phyloP scores from a whole-genome alignment of 1,140 invertebrate genomes.

The Aethina tumida region DNA sequence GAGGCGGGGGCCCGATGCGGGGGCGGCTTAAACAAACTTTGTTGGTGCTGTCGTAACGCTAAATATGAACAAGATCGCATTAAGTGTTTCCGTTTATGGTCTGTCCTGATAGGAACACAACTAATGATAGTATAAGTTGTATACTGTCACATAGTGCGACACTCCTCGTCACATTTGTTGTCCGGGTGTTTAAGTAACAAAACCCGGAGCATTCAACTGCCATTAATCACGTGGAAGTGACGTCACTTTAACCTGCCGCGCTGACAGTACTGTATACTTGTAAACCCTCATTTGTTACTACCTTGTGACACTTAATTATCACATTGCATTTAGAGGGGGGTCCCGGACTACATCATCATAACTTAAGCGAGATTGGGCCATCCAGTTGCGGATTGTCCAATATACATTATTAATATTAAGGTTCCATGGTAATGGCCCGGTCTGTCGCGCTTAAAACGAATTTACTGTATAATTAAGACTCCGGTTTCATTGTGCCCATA shows the following conservation, averaged over 20 bases:
- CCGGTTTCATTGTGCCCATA: no score
- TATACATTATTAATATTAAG: no score
- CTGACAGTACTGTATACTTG: slow-evolving; percentile 12
- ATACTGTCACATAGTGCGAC: slow-evolving; percentile 15
- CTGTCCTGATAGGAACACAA: slow-evolving; percentile 11
- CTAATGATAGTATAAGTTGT: slow-evolving; percentile 15
- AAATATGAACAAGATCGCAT: no score
- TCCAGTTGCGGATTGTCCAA: no score
- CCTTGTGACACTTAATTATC: slow-evolving; percentile 29
- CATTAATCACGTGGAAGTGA: slow-evolving; percentile 30
- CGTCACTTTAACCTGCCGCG: slow-evolving; percentile 21
- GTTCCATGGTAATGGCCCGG: no score
- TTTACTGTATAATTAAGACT: no score
- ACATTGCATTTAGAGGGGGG: slow-evolving; percentile 22
- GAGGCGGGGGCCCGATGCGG: no score
- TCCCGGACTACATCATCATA: slow-evolving; percentile 16
- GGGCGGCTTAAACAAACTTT: no score
- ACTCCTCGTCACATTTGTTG: slow-evolving; percentile 25
- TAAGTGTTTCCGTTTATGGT: no score
- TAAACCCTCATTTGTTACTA: slow-evolving; percentile 28
- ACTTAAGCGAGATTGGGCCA: slow-evolving; percentile 16
- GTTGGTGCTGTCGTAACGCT: no score
- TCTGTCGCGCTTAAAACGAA: no score
- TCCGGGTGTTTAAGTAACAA: slow-evolving; percentile 31
- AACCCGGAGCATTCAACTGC: slow-evolving; percentile 29